phyloP scores from a whole-genome alignment of 2,113 vertebrate genomes.

The mouse (Mus musculus) region DNA sequence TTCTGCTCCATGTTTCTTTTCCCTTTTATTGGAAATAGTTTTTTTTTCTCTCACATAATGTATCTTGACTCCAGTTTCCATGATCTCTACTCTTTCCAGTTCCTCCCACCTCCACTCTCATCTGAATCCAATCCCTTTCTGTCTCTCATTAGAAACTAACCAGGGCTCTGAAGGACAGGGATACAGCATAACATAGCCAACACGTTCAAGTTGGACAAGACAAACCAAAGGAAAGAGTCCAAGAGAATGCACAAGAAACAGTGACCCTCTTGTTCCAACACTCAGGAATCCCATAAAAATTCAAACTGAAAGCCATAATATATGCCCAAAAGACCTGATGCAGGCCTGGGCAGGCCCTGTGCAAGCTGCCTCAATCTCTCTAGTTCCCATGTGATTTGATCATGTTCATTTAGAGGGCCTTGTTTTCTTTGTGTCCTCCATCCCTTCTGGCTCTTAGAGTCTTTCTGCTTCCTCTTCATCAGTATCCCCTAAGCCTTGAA shows the following conservation, averaged over 20 bases:
- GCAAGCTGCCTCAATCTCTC: background rate
- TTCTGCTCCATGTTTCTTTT: background rate
- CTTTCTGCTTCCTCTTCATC: too few relatives aligned
- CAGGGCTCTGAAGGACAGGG: background rate
- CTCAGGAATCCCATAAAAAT: background rate
- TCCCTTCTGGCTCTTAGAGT: too few relatives aligned
- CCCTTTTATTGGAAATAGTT: background rate
- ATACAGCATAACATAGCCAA: background rate
- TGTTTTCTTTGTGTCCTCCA: too few relatives aligned
- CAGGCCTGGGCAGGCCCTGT: background rate
- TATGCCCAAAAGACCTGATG: background rate
- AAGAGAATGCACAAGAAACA: background rate
- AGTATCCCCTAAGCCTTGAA: too few relatives aligned
- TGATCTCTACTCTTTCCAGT: background rate
- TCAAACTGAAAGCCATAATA: background rate
- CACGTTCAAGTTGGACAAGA: background rate
- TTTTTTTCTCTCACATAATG: background rate
- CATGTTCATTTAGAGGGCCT: background rate
- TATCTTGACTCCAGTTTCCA: background rate
- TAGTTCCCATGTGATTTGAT: background rate
- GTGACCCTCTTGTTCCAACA: background rate
- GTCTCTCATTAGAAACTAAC: background rate
- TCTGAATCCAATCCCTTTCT: background rate
- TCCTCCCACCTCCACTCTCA: background rate
- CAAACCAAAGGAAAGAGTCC: background rate